phyloP scores from a whole-genome alignment of 2,797 vertebrate species.

The Mionectes olivaceus region DNA sequence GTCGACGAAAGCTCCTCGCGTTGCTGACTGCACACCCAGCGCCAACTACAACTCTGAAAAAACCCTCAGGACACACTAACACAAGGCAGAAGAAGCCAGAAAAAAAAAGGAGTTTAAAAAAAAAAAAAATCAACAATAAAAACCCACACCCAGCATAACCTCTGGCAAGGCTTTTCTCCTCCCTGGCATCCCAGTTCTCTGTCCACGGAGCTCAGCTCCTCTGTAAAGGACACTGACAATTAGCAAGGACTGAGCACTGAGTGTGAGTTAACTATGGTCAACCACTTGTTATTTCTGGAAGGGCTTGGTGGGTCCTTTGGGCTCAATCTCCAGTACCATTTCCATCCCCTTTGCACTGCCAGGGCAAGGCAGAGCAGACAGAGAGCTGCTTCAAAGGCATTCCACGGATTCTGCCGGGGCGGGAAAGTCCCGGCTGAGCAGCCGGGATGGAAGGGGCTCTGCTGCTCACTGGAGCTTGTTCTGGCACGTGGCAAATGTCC shows the following conservation, averaged over 20 bases:
- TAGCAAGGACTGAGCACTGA: not conserved
- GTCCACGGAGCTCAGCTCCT: not conserved
- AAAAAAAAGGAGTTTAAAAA: no score
- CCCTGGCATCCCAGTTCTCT: not conserved
- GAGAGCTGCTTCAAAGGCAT: slow-evolving; percentile 52
- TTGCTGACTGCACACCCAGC: not conserved
- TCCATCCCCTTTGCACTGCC: not conserved
- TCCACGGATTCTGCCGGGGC: not conserved
- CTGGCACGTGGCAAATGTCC: not conserved
- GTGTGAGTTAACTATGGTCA: not conserved
- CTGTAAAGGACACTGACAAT: not conserved
- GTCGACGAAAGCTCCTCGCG: not conserved
- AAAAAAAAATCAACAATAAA: not conserved
- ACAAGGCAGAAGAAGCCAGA: not conserved
- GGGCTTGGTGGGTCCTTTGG: not conserved
- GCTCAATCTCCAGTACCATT: not conserved
- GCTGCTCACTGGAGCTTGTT: slow-evolving; percentile 12
- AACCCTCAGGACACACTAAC: not conserved
- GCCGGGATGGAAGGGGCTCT: not conserved
- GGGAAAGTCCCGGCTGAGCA: slow-evolving; percentile 7
- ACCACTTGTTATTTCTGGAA: slow-evolving; percentile 59
- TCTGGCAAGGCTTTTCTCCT: slow-evolving; percentile 3
- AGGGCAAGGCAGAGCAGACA: slow-evolving; percentile 35
- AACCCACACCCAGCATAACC: slow-evolving; percentile 8
- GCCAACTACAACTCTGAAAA: slow-evolving; percentile 30